Percentiles rank a stretch among this genome's conserved stretches.
Evolutionary conservation across 1,140 invertebrate species (phyloP).

Genomic region (Nymphalis io): DNA sequence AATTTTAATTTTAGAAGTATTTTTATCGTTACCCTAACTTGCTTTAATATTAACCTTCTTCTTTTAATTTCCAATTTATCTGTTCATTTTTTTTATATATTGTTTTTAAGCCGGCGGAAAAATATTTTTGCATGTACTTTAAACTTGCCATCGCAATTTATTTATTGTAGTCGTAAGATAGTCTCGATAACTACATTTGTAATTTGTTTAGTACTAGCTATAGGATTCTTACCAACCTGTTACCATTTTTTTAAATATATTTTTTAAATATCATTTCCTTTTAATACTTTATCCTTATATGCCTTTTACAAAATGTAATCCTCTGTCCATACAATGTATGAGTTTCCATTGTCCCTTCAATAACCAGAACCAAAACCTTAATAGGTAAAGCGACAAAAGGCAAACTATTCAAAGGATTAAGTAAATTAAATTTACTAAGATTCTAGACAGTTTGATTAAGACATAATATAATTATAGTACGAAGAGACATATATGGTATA

Average conservation of each 20-base stretch:
- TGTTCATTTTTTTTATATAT: neutral
- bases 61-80: neutral
- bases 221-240: conserved; percentile 17
- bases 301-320: no score
- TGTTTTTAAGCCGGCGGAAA: neutral
- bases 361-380: no score
- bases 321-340: no score
- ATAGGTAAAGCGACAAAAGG: no score
- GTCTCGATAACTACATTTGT: conserved; percentile 22
- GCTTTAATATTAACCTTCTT: neutral
- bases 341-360: no score
- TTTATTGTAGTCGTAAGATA: conserved; percentile 55
- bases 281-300: neutral
- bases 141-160: conserved; percentile 50
- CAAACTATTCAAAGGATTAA: no score
- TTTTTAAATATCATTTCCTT: conserved; percentile 3
- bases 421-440: no score
- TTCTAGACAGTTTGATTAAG: no score
- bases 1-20: neutral
- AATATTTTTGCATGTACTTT: conserved; percentile 9
- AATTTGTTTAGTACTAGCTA: conserved; percentile 24
- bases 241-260: conserved; percentile 27
- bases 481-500: no score
- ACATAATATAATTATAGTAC: no score
- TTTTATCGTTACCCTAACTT: no score